A percentile compares a stretch with the other conserved stretches of the same genome.
These are phyloP conservation scores for Artibeus lituratus DNA, from an alignment of 2,797 vertebrate species.

Conservation along the genomic window DNA sequence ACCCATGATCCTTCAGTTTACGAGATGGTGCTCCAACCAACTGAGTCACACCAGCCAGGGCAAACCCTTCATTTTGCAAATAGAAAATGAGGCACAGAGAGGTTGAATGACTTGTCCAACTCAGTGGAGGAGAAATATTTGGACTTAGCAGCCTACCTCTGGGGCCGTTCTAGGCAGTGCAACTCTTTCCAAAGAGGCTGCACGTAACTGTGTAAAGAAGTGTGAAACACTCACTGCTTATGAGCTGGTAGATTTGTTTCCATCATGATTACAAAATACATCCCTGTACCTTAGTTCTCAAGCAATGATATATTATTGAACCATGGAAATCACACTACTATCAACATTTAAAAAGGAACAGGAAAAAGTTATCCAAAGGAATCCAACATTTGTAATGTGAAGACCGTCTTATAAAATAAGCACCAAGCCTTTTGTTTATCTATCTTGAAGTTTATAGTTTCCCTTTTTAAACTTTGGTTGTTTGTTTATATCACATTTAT, in stretches of 20 bases:
- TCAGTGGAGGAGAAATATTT: not conserved
- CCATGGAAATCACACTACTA: not conserved
- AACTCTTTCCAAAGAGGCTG: not conserved
- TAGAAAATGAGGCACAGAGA: not conserved
- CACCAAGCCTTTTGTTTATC: not conserved
- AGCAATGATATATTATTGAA: conserved; percentile 3
- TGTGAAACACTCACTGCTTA: not conserved
- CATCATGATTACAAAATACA: not conserved
- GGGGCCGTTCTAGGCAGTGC: not conserved
- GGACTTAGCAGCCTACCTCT: not conserved
- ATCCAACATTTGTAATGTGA: not conserved
- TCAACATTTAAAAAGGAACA: conserved; percentile 23
- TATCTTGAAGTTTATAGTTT: conserved; percentile 28
- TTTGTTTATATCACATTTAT: not conserved
- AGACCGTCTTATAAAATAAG: not conserved
- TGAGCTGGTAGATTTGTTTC: not conserved
- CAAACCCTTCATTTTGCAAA: not conserved
- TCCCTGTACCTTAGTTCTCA: not conserved
- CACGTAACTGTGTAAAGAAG: not conserved
- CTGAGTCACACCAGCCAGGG: not conserved
- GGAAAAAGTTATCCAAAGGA: not conserved
- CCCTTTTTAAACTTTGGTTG: not conserved
- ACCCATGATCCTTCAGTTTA: not conserved
- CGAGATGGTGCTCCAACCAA: not conserved
- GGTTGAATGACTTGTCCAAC: not conserved